Conservation (phyloP, 2,113 vertebrate species). For the Tragulus kanchil region DNA sequence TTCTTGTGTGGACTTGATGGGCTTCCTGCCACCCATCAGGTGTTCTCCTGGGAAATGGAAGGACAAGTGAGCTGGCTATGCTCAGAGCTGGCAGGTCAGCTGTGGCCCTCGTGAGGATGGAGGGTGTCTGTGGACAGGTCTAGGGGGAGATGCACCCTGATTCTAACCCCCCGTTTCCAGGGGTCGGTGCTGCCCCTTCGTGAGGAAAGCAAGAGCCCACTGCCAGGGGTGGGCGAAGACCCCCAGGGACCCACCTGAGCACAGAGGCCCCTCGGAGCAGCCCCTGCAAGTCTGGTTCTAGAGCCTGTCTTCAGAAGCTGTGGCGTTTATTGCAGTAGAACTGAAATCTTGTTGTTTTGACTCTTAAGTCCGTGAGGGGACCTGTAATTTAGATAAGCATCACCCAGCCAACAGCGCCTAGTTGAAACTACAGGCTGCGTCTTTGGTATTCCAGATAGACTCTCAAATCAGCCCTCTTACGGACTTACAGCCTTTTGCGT, state of each 20-base stretch:
- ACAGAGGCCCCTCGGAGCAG: too few relatives aligned
- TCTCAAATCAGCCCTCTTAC: background rate
- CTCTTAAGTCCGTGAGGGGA: background rate
- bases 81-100: background rate
- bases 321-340: background rate
- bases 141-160: background rate
- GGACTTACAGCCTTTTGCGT: background rate
- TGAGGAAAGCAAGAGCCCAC: background rate
- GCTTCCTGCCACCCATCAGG: background rate
- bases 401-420: background rate
- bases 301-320: too few relatives aligned
- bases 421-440: background rate
- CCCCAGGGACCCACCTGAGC: background rate
- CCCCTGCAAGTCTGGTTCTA: fast-evolving
- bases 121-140: background rate
- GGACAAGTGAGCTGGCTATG: background rate
- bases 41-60: background rate
- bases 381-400: background rate
- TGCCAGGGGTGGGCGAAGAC: background rate
- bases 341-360: background rate
- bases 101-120: fast-evolving
- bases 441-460: background rate
- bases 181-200: background rate
- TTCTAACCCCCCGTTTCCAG: background rate
- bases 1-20: background rate